Evolutionary conservation across 2,888 invertebrate species (phyloP).

Genomic region (Nebria brevicollis): DNA sequence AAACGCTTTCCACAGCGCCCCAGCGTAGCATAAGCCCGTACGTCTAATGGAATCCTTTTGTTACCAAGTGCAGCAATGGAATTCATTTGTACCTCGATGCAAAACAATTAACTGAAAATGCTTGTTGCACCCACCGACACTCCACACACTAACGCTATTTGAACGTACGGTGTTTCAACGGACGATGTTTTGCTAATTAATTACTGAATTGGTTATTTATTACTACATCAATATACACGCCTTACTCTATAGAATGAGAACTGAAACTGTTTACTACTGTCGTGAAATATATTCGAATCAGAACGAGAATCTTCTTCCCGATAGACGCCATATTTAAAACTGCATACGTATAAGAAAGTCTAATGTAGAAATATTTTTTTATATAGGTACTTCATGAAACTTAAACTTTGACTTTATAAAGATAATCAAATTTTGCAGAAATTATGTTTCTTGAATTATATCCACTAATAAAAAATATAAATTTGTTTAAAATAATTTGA

Average conservation of each 20-base stretch:
- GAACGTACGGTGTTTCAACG: neutral
- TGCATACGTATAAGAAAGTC: too few species aligned
- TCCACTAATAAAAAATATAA: too few species aligned
- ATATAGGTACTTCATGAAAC: too few species aligned
- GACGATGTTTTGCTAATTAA: conserved; percentile 14
- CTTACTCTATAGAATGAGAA: neutral
- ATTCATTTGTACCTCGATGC: conserved; percentile 41
- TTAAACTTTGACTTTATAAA: too few species aligned
- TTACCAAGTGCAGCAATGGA: conserved; percentile 36
- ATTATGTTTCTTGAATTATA: too few species aligned
- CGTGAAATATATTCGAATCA: too few species aligned
- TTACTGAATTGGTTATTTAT: conserved; percentile 7
- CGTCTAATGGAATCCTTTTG: conserved; percentile 43
- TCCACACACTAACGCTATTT: neutral
- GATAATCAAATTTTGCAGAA: too few species aligned
- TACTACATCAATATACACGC: neutral
- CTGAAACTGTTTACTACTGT: too few species aligned
- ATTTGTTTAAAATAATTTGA: too few species aligned
- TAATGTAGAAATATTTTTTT: too few species aligned
- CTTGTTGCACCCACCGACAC: conserved; percentile 18
- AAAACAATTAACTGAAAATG: conserved; percentile 41
- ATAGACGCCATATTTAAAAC: too few species aligned
- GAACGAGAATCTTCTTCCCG: too few species aligned
- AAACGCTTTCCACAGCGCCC: conserved; percentile 17
- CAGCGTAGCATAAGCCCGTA: conserved; percentile 29